These are phyloP conservation scores for Synergus gifuensis DNA, from an alignment of 2,888 invertebrate genomes.

Conservation along the genomic window DNA sequence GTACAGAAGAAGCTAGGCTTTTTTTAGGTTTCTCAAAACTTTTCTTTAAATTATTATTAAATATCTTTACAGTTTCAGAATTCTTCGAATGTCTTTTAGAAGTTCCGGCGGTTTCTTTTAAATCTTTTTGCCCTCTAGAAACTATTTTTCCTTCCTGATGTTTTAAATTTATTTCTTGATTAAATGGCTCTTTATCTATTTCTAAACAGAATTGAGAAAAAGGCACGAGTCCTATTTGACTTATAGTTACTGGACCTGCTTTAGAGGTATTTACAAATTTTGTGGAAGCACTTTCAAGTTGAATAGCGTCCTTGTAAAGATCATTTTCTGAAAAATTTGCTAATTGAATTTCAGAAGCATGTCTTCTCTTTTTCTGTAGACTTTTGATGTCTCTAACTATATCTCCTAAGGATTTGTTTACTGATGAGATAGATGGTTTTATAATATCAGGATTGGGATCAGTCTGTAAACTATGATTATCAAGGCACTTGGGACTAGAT, in stretches of 20 bases:
- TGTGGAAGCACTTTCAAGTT: slow-evolving; percentile 50
- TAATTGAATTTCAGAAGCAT: slow-evolving; percentile 42
- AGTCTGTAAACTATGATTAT: neutral
- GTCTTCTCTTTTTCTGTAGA: neutral
- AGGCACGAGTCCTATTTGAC: slow-evolving; percentile 23
- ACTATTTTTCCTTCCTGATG: neutral
- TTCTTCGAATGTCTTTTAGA: neutral
- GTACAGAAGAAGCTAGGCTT: neutral
- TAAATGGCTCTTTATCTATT: neutral
- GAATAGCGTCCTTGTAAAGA: slow-evolving; percentile 49
- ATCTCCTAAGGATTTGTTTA: neutral
- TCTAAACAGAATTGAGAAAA: slow-evolving; percentile 46
- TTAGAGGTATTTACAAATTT: neutral
- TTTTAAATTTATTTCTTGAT: neutral
- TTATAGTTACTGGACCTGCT: neutral
- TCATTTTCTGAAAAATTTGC: slow-evolving; percentile 50
- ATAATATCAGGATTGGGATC: neutral
- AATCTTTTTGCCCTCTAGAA: neutral
- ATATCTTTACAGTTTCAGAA: neutral
- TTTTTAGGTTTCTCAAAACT: neutral
- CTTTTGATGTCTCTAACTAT: slow-evolving; percentile 3
- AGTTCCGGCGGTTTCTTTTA: neutral
- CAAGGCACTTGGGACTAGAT: neutral
- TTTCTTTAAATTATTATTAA: neutral
- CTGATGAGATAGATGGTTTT: neutral